Conservation (phyloP, 2,888 invertebrate genomes). For the Tetragonisca angustula region DNA sequence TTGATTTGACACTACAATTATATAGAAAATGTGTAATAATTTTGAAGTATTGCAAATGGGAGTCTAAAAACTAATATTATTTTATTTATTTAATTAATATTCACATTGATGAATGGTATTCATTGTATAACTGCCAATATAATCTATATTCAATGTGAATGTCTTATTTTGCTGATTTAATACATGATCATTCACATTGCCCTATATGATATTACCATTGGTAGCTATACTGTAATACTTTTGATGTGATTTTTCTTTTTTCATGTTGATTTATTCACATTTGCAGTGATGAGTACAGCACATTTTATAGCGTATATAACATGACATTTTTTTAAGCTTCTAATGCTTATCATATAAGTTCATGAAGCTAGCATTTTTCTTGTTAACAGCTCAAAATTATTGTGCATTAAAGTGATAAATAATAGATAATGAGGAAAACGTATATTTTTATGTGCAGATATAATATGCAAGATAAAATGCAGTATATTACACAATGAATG, state of each 20-base stretch:
- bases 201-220: slow-evolving; percentile 20
- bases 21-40: slow-evolving; percentile 68
- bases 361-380: slow-evolving; percentile 43
- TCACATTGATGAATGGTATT: slow-evolving; percentile 22
- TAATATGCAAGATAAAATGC: background rate
- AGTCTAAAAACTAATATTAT: slow-evolving; percentile 33
- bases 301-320: slow-evolving; percentile 56
- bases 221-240: slow-evolving; percentile 29
- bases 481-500: background rate
- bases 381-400: slow-evolving; percentile 42
- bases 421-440: slow-evolving; percentile 30
- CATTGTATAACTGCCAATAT: slow-evolving; percentile 34
- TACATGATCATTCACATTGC: slow-evolving; percentile 34
- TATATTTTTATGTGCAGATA: slow-evolving; percentile 27
- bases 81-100: slow-evolving; percentile 20
- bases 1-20: slow-evolving; percentile 62
- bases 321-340: slow-evolving; percentile 39
- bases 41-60: slow-evolving; percentile 64
- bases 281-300: slow-evolving; percentile 44
- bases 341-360: slow-evolving; percentile 46
- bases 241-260: slow-evolving; percentile 19
- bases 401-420: slow-evolving; percentile 1
- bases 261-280: slow-evolving; percentile 40
- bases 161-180: slow-evolving; percentile 7
- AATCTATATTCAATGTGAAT: slow-evolving; percentile 20